Conservation (phyloP, 2,888 invertebrate species). For the Halictus ligatus region DNA sequence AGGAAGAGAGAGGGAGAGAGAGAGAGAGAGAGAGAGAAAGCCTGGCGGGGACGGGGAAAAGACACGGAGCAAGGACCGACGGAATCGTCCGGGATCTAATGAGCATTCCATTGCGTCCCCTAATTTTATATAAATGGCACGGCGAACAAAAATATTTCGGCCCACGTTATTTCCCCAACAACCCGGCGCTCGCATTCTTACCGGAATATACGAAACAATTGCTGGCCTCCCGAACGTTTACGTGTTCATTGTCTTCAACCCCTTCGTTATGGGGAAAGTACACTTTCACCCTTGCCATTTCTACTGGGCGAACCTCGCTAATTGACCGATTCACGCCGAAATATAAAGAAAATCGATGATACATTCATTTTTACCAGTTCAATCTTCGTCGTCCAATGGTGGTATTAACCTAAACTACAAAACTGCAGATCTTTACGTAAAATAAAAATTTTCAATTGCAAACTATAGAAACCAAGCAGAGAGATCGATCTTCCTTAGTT, state of each 20-base stretch:
- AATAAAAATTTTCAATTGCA: too few species aligned
- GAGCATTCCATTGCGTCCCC: conserved; percentile 40
- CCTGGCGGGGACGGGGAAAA: neutral
- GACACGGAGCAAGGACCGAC: neutral
- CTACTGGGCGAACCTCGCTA: neutral
- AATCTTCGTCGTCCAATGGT: too few species aligned
- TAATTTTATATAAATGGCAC: conserved; percentile 47
- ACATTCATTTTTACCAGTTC: too few species aligned
- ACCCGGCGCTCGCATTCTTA: neutral
- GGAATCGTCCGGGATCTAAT: conserved; percentile 46
- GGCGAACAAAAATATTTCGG: conserved; percentile 33
- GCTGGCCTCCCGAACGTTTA: neutral
- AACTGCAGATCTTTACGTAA: too few species aligned
- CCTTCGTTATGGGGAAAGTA: neutral
- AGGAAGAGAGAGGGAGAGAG: conserved; percentile 11
- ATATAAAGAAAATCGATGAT: too few species aligned
- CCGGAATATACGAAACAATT: conserved; percentile 3
- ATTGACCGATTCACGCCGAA: too few species aligned
- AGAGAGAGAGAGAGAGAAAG: conserved; percentile 20
- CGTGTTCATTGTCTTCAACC: neutral
- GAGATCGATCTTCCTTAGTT: too few species aligned
- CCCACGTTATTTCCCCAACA: neutral
- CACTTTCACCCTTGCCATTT: neutral
- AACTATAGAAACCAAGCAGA: too few species aligned
- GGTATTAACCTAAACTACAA: too few species aligned